Percentiles rank a stretch among this genome's conserved stretches.
These are phyloP conservation scores for Siphamia tubifer DNA, from an alignment of 2,113 vertebrate species.

Conservation along the genomic window DNA sequence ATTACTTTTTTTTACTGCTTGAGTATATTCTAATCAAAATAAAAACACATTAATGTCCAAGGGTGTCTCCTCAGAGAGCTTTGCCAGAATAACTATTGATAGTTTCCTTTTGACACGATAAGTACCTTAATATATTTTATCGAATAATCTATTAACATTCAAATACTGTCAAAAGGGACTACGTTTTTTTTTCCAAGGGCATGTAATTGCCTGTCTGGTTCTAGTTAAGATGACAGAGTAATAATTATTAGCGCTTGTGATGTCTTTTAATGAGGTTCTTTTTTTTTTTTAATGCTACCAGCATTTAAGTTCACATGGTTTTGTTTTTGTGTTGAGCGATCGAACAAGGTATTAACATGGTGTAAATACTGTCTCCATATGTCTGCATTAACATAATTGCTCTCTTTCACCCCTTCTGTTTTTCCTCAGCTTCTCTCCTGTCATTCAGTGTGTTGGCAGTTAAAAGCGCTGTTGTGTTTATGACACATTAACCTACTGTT, in stretches of 20 bases:
- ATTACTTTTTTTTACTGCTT: not conserved
- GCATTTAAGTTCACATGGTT: not conserved
- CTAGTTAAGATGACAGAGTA: not conserved
- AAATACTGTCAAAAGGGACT: too few species aligned
- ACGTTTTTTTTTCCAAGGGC: not conserved
- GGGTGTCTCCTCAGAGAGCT: not conserved
- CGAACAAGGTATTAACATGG: not conserved
- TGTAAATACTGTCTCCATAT: not conserved
- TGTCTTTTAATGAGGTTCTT: not conserved
- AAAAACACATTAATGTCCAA: not conserved
- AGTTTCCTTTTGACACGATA: too few species aligned
- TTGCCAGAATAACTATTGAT: not conserved
- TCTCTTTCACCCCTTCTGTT: not conserved
- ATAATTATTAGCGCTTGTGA: not conserved
- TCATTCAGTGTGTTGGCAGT: constrained; percentile 41
- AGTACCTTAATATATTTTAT: too few species aligned
- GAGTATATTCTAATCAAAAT: not conserved
- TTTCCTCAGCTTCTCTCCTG: constrained; percentile 35
- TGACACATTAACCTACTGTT: constrained; percentile 61
- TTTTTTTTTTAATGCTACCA: not conserved
- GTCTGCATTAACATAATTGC: not conserved
- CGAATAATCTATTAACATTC: too few species aligned
- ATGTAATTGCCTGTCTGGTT: not conserved
- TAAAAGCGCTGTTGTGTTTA: constrained; percentile 28
- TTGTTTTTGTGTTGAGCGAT: not conserved